Evolutionary conservation across 1,140 invertebrate species (phyloP).

Genomic region (Aphis gossypii): DNA sequence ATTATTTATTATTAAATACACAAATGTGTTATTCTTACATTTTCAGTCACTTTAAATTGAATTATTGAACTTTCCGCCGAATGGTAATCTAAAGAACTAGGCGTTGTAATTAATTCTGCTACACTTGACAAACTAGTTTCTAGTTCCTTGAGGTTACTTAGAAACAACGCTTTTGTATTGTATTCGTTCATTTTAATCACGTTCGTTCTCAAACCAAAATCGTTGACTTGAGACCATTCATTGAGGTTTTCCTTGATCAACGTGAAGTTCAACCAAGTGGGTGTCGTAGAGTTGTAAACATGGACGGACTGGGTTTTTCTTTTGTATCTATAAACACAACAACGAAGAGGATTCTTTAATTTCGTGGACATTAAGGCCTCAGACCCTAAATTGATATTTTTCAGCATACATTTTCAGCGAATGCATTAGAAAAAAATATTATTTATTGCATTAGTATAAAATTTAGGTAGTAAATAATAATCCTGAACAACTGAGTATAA

Average conservation of each 20-base stretch:
- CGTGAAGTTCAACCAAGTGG: constrained; percentile 78
- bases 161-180: constrained; percentile 29
- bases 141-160: neutral
- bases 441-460: neutral
- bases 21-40: neutral
- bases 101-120: constrained; percentile 15
- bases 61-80: constrained; percentile 1
- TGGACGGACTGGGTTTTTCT: constrained; percentile 69
- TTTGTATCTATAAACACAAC: constrained; percentile 70
- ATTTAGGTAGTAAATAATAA: neutral
- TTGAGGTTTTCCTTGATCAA: constrained; percentile 77
- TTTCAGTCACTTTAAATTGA: constrained; percentile 43
- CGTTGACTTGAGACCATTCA: constrained; percentile 80
- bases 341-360: neutral
- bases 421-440: neutral
- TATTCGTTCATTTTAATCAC: constrained; percentile 59
- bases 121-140: constrained; percentile 35
- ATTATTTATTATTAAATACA: neutral
- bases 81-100: neutral
- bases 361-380: neutral
- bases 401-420: neutral
- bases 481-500: neutral
- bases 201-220: constrained; percentile 72
- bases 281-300: constrained; percentile 69
- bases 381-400: neutral